phyloP scores from a whole-genome alignment of 1,140 invertebrate species.

The Bombus sylvicola region DNA sequence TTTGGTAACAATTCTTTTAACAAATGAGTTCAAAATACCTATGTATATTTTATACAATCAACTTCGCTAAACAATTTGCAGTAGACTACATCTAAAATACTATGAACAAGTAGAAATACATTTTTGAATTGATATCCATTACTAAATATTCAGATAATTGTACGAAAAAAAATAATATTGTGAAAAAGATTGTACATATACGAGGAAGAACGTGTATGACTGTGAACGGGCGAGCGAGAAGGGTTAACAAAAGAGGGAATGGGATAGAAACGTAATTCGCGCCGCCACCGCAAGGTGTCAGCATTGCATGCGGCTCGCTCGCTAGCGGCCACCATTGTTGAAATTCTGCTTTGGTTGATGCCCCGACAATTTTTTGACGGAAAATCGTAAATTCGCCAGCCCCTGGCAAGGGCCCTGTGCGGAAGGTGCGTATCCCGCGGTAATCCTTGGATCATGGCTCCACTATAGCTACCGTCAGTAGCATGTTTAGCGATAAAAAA shows the following conservation, averaged over 20 bases:
- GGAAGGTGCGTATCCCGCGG: conserved; percentile 70
- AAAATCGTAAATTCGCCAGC: conserved; percentile 74
- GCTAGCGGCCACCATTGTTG: conserved; percentile 80
- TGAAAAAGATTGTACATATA: background rate
- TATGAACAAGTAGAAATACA: background rate
- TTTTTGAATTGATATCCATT: background rate
- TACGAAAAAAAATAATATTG: background rate
- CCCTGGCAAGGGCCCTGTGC: conserved; percentile 64
- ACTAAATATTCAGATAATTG: background rate
- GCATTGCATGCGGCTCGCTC: conserved; percentile 69
- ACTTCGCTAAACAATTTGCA: background rate
- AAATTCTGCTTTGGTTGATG: conserved; percentile 80
- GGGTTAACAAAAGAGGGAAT: conserved; percentile 13
- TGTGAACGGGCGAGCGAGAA: conserved; percentile 7
- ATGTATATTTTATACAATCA: background rate
- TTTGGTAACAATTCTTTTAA: background rate
- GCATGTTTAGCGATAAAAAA: conserved; percentile 16
- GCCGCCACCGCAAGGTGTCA: conserved; percentile 76
- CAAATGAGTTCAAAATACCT: background rate
- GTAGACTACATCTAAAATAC: background rate
- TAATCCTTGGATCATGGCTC: conserved; percentile 18
- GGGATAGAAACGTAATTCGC: conserved; percentile 58
- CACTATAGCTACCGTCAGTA: conserved; percentile 10
- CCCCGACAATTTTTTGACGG: conserved; percentile 72
- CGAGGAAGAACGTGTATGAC: background rate